Base-by-base conservation (phyloP, 2,797 vertebrate species). In the Jordanella pulchra region DNA sequence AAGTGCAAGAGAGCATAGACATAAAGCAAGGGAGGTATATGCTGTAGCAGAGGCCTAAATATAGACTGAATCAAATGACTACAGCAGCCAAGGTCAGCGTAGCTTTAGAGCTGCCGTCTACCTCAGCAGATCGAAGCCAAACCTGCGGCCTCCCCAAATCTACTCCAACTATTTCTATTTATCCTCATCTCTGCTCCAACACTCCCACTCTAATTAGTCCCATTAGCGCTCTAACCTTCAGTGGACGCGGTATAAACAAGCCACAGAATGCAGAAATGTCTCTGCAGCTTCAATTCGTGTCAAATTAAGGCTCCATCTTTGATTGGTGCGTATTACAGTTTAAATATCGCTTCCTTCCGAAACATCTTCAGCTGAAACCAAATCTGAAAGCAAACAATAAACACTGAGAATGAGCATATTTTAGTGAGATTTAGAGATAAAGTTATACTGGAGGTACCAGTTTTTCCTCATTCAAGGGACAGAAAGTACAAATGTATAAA, bases 41-140 rank as follows among this genome's bases (percentile, higher is more conserved):
- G 67, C 35, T 39, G 35, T 39, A n/a, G 70, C 80, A 42, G 1
- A 0, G 65, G 70, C 28, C 85, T 89, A 80, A 82, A 90, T 90
- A 92, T 89, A 91, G 89, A 77, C 30, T 55, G 11, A 83, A 86
- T 88, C 87, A 80, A 75, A 60, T 65, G 58, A 32, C 80, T 70
- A 72, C 82, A 81, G 2, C 11, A 84, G 84, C 82, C 86, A 90
- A 92, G 88, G 88, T 84, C 84, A 75, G 67, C 53, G 58, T 81
- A 65, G 73, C 28, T 76, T 87, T 83, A 77, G 81, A 79, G 39
- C 63, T 35, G 14, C 61, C 44, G 51, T 78, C 55, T 65, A 58
- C 69, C 42, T 70, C 60, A 18, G 45, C 25, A 47, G 21, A 65
- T 47, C 51, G 18, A 47, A 73, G 77, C 23, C 58, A 77, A 73